Evolutionary conservation across 2,797 vertebrate species (phyloP), one percentile per base, ranked within the genome.

Genomic region (Channa striata): DNA sequence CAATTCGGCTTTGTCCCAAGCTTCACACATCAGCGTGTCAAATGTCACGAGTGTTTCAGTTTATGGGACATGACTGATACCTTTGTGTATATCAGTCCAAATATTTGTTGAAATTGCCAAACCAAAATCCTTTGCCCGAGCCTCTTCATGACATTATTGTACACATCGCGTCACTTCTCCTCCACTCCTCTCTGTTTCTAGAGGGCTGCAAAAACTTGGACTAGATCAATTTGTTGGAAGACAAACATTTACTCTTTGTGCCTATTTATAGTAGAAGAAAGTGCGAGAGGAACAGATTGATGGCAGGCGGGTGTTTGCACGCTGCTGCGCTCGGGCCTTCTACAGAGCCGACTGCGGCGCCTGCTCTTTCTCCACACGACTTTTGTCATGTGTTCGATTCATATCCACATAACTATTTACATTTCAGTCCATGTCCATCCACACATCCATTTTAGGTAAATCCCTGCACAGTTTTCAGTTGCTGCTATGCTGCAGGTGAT

Each of bases 341-440:
- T 40, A 40, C 44, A 66, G 44, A 69, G 54, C 14, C 19, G 4
- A 17, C 49, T 19, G 5, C n/a, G 10, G 33, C 8, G 0, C 62
- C 66, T 74, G 71, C 17, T 40, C n/a, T 74, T 60, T 52, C 56
- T 74, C 77, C 2, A 3, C 23, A 23, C 1, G 43, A 36, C 48
- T 74, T 68, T 54, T 63, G 46, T 46, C 49, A 62, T 25, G n/a
- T 52, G 25, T 8, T 33, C 47, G 30, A 49, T 42, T 25, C 20
- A 42, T 40, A 30, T 20, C 23, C 5, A 20, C 17, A n/a, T 8
- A n/a, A 19, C 12, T 43, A 40, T 76, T 64, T 64, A 59, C 7
- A 30, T 14, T 23, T 21, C 5, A 30, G 5, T n/a, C n/a, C 8
- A 33, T 34, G 14, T 39, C 44, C 37, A 49, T 54, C 43, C 39